phyloP scores from a whole-genome alignment of 2,888 invertebrate species.

The Folsomia manolachei region DNA sequence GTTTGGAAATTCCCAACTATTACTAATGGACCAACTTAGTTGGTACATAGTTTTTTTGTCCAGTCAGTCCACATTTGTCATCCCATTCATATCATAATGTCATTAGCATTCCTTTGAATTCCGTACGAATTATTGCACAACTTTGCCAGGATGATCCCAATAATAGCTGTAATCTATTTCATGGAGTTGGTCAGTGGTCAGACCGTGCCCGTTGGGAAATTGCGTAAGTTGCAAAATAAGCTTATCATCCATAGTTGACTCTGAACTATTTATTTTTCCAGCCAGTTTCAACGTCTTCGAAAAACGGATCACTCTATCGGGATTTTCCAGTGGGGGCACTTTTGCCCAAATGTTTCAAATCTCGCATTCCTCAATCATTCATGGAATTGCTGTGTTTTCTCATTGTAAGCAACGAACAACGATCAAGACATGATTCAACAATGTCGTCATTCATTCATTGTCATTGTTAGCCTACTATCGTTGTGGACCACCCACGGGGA shows the following conservation, averaged over 20 bases:
- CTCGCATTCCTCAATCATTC: constrained; percentile 38
- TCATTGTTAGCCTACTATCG: constrained; percentile 35
- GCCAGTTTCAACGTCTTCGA: constrained; percentile 12
- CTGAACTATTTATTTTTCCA: neutral
- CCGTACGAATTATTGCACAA: no score
- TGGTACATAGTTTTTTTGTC: no score
- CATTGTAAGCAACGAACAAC: constrained; percentile 31
- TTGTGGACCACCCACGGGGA: constrained; percentile 34
- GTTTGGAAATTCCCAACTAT: no score
- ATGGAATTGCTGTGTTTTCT: constrained; percentile 46
- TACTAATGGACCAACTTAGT: no score
- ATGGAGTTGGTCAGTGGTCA: neutral
- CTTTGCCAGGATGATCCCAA: no score
- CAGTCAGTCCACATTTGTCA: no score
- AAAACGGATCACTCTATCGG: constrained; percentile 38
- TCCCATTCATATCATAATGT: no score
- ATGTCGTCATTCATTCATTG: no score
- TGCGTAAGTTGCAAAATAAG: neutral
- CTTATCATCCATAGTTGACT: neutral
- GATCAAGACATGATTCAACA: no score
- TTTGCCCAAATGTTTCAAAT: constrained; percentile 46
- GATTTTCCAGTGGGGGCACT: constrained; percentile 46
- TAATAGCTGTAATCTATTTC: no score
- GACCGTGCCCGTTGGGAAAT: neutral
- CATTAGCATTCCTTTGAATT: no score